A percentile compares a stretch with the other conserved stretches of the same genome.
Evolutionary conservation across 2,888 invertebrate species (phyloP).

Genomic region (Meiosimyza platycephala): DNA sequence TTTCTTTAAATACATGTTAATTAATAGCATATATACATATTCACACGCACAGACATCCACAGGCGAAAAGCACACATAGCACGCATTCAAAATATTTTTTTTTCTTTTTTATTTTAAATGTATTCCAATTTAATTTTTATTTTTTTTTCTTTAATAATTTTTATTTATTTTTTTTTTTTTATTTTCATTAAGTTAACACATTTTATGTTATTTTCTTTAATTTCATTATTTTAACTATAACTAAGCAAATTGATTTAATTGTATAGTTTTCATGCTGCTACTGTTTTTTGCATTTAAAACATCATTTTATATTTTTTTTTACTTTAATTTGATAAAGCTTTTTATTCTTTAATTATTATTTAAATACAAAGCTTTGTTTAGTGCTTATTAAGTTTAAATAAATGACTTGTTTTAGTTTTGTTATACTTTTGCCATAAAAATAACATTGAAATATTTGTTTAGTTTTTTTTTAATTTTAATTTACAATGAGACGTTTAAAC

Average conservation of each 20-base stretch:
- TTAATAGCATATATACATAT: conserved; percentile 12
- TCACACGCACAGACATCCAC: conserved; percentile 16
- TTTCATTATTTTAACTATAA: conserved; percentile 12
- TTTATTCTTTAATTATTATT: too few relatives aligned
- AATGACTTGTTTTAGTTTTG: conserved; percentile 17
- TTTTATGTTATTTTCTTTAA: background rate
- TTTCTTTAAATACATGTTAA: conserved; percentile 32
- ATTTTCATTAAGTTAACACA: background rate
- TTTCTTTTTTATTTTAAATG: conserved; percentile 36
- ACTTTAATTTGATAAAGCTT: too few relatives aligned
- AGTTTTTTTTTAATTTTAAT: conserved; percentile 1
- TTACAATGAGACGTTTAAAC: conserved; percentile 19
- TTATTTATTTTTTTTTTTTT: background rate
- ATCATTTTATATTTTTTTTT: background rate
- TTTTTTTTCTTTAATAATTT: conserved; percentile 34
- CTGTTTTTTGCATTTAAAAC: background rate
- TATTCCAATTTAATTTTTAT: conserved; percentile 26
- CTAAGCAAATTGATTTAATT: conserved; percentile 14
- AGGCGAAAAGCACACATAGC: conserved; percentile 26
- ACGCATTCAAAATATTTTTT: conserved; percentile 27
- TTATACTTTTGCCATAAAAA: conserved; percentile 1
- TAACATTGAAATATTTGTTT: conserved; percentile 10
- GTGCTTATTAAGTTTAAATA: conserved; percentile 13
- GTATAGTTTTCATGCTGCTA: background rate
- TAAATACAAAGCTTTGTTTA: too few relatives aligned